phyloP scores from a whole-genome alignment of 2,797 vertebrate genomes.

The Rallus crepitans region DNA sequence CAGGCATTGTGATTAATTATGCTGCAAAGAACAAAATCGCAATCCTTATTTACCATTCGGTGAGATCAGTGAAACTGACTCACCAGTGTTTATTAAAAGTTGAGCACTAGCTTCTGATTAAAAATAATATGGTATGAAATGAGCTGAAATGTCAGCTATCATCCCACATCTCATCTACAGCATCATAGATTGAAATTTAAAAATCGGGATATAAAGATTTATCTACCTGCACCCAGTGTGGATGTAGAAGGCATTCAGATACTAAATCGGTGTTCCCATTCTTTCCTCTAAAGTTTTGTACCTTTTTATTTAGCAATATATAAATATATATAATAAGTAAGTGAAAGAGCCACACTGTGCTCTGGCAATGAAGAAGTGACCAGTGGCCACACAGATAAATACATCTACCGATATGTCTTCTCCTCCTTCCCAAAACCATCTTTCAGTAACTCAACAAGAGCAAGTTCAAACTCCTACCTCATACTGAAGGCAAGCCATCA shows the following conservation, averaged over 20 bases:
- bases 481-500: not conserved
- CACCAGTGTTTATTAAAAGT: not conserved
- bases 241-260: not conserved
- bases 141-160: slow-evolving; percentile 20
- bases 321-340: no score
- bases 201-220: not conserved
- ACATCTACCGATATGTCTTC: not conserved
- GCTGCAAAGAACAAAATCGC: not conserved
- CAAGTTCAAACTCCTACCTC: not conserved
- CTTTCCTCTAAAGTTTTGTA: not conserved
- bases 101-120: not conserved
- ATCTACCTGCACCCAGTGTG: not conserved
- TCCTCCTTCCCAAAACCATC: not conserved
- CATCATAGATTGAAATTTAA: not conserved
- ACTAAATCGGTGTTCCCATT: not conserved
- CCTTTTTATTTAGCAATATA: not conserved
- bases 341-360: not conserved
- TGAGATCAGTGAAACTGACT: not conserved
- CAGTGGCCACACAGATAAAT: not conserved
- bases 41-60: not conserved
- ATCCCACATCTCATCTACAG: slow-evolving; percentile 29
- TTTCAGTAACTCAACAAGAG: not conserved
- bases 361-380: not conserved
- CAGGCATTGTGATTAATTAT: not conserved
- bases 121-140: not conserved